These are phyloP conservation scores for Eupithecia tripunctaria DNA, from an alignment of 2,888 invertebrate species.

Conservation along the genomic window DNA sequence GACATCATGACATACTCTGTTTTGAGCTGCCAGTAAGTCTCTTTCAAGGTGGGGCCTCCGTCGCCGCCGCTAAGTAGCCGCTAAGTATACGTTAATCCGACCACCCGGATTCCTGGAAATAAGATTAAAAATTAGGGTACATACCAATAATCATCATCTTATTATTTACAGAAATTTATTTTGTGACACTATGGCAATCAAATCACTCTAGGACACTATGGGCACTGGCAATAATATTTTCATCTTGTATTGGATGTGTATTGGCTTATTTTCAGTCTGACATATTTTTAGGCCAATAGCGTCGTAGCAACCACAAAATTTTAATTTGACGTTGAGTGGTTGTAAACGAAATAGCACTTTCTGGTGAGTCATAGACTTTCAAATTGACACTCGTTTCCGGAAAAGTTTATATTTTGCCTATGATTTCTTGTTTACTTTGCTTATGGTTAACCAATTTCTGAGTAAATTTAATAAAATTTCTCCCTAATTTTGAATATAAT, in stretches of 20 bases:
- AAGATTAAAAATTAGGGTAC: no score
- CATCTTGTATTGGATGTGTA: background rate
- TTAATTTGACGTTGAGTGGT: conserved; percentile 16
- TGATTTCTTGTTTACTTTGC: conserved; percentile 62
- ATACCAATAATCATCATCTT: no score
- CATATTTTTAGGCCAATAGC: conserved; percentile 36
- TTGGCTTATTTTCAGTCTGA: background rate
- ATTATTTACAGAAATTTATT: background rate
- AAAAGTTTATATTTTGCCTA: conserved; percentile 71
- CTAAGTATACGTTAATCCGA: no score
- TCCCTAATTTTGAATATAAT: conserved; percentile 11
- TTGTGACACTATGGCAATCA: background rate
- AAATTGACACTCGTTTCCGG: conserved; percentile 83
- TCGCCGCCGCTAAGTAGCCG: no score
- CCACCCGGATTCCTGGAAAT: no score
- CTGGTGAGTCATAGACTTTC: conserved; percentile 80
- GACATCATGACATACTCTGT: background rate
- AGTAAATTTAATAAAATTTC: conserved; percentile 35
- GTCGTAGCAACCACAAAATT: conserved; percentile 21
- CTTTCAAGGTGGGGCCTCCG: no score
- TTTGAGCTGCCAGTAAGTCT: no score
- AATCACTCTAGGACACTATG: background rate
- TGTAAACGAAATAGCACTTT: conserved; percentile 62
- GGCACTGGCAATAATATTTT: background rate
- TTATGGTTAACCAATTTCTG: conserved; percentile 56